Evolutionary conservation across 37 sponge, comb jelly and placozoan species (phyloP).

Genomic region (Axinella damicornis): DNA sequence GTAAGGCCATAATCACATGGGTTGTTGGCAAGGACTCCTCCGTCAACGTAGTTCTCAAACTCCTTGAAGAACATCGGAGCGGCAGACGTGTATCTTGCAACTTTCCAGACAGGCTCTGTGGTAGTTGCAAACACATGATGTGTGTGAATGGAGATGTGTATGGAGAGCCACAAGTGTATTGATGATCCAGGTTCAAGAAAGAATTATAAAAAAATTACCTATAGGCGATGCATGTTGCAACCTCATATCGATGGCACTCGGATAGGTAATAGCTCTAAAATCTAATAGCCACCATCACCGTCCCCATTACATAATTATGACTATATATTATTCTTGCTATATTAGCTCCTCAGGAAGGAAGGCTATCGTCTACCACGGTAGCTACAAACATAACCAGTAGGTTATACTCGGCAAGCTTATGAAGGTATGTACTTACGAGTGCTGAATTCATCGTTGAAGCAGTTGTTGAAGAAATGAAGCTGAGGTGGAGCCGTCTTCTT

Average conservation of each 20-base stretch:
- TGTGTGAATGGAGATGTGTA: too few species aligned
- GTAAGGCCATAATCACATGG: constrained; percentile 55
- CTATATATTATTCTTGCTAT: background rate
- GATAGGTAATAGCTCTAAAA: too few species aligned
- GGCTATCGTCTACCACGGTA: background rate
- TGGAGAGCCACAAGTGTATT: too few species aligned
- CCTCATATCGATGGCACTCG: too few species aligned
- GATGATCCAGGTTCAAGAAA: too few species aligned
- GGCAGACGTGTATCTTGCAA: constrained; percentile 53
- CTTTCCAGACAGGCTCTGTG: constrained; percentile 72
- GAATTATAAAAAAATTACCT: too few species aligned
- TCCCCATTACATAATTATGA: too few species aligned
- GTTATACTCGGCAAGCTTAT: too few species aligned
- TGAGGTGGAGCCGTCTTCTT: constrained; percentile 39
- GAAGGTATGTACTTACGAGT: constrained; percentile 35
- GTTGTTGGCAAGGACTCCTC: constrained; percentile 71
- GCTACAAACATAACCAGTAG: background rate
- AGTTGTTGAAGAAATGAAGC: constrained; percentile 70
- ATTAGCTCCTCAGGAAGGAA: background rate
- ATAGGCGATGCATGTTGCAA: too few species aligned
- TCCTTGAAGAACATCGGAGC: constrained; percentile 66
- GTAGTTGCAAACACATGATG: background rate
- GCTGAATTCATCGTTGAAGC: constrained; percentile 60
- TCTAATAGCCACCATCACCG: too few species aligned
- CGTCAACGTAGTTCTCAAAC: constrained; percentile 73